These are phyloP conservation scores for Pachliopta kotzebuea DNA, from an alignment of 2,888 invertebrate species.

Conservation along the genomic window DNA sequence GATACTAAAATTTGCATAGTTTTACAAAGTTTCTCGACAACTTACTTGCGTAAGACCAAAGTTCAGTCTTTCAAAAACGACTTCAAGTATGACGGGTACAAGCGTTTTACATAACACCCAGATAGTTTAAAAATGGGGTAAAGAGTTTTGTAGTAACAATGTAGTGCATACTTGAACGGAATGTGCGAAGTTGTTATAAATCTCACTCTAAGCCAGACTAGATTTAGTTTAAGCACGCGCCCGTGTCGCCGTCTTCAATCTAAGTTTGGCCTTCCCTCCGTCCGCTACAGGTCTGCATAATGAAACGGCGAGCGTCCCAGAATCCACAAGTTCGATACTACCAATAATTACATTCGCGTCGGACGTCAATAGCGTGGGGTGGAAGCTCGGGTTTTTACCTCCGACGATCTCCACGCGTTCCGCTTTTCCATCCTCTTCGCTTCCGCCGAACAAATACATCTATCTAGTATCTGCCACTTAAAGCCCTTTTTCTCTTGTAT, in stretches of 20 bases:
- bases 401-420: slow-evolving; percentile 51
- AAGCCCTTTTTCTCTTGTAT: slow-evolving; percentile 75
- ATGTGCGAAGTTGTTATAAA: slow-evolving; percentile 60
- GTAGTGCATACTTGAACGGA: slow-evolving; percentile 33
- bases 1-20: neutral
- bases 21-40: neutral
- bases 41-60: neutral
- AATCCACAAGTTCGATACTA: slow-evolving; percentile 60
- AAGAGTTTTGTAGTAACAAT: slow-evolving; percentile 9
- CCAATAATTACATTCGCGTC: slow-evolving; percentile 60
- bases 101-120: slow-evolving; percentile 13
- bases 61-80: slow-evolving; percentile 5
- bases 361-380: slow-evolving; percentile 15
- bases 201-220: slow-evolving; percentile 64
- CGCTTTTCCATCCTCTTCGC: slow-evolving; percentile 43
- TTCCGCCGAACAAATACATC: slow-evolving; percentile 73
- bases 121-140: slow-evolving; percentile 6
- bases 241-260: slow-evolving; percentile 74
- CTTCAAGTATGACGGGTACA: neutral
- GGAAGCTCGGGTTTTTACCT: slow-evolving; percentile 18
- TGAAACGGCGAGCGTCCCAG: slow-evolving; percentile 64
- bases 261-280: slow-evolving; percentile 70
- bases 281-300: slow-evolving; percentile 72
- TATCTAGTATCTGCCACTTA: slow-evolving; percentile 78
- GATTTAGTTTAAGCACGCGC: slow-evolving; percentile 75